Percentiles rank a stretch among this genome's conserved stretches.
These are phyloP conservation scores for Agrotis exclamationis DNA, from an alignment of 2,888 invertebrate genomes.

Conservation along the genomic window DNA sequence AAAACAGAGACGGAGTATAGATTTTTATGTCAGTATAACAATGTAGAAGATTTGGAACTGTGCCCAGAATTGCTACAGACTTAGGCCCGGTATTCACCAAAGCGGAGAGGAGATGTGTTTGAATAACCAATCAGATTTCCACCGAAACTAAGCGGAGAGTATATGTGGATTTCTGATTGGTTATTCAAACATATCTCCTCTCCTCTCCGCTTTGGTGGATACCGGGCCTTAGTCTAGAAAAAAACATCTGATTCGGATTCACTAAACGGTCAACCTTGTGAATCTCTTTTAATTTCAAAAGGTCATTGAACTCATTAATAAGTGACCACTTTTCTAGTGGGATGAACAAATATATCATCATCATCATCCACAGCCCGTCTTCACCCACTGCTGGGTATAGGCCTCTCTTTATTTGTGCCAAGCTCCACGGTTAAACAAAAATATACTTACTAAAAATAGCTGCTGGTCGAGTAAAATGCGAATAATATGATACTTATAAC, in stretches of 20 bases:
- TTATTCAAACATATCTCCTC: no score
- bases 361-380: no score
- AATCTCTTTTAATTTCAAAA: background rate
- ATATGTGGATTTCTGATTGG: no score
- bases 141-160: no score
- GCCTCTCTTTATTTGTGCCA: no score
- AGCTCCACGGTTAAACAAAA: no score
- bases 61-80: slow-evolving; percentile 12
- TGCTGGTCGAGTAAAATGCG: background rate
- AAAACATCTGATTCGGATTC: background rate
- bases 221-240: background rate
- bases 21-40: slow-evolving; percentile 14
- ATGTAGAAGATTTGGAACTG: slow-evolving; percentile 26
- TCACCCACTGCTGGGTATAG: no score
- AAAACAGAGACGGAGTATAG: background rate
- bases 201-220: no score
- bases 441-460: background rate
- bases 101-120: no score
- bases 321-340: background rate
- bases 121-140: no score
- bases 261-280: background rate
- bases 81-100: no score
- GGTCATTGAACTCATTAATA: background rate
- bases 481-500: background rate
- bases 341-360: background rate